phyloP scores from a whole-genome alignment of 1,140 invertebrate species.

The Sycophaga agraensis region DNA sequence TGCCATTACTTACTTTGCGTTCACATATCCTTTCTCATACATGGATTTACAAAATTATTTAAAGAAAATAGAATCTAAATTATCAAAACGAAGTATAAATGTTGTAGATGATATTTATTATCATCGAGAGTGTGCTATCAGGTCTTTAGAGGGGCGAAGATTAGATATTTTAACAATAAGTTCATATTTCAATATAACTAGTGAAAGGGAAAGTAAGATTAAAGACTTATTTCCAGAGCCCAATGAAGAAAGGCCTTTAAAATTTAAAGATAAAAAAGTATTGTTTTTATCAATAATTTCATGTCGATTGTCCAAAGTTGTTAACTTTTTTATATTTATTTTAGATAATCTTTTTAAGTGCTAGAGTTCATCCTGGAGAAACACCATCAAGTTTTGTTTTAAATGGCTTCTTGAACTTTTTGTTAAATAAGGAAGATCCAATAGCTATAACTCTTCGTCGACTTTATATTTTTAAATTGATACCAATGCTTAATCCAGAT shows the following conservation, averaged over 20 bases:
- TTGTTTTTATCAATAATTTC: background rate
- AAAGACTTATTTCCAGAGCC: conserved; percentile 77
- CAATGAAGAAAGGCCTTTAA: conserved; percentile 67
- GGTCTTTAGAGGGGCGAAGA: conserved; percentile 78
- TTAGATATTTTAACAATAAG: conserved; percentile 88
- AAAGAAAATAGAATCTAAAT: conserved; percentile 46
- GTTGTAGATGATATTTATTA: conserved; percentile 78
- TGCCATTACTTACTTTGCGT: conserved; percentile 83
- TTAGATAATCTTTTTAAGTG: conserved; percentile 82
- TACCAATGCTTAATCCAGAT: conserved; percentile 92
- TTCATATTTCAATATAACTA: conserved; percentile 76
- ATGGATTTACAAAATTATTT: conserved; percentile 73
- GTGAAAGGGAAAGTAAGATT: conserved; percentile 70
- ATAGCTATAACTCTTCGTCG: conserved; percentile 74
- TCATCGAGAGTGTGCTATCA: conserved; percentile 78
- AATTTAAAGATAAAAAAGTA: conserved; percentile 76
- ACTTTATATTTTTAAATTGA: conserved; percentile 86
- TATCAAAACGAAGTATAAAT: conserved; percentile 44
- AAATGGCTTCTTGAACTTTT: conserved; percentile 84
- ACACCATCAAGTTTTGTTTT: conserved; percentile 93
- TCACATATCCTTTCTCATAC: conserved; percentile 90
- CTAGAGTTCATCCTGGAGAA: conserved; percentile 91
- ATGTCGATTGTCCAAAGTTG: background rate
- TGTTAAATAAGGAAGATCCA: conserved; percentile 72
- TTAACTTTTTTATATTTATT: conserved; percentile 33